Base-by-base conservation (phyloP, 1,140 invertebrate species). In the Lethrus apterus region DNA sequence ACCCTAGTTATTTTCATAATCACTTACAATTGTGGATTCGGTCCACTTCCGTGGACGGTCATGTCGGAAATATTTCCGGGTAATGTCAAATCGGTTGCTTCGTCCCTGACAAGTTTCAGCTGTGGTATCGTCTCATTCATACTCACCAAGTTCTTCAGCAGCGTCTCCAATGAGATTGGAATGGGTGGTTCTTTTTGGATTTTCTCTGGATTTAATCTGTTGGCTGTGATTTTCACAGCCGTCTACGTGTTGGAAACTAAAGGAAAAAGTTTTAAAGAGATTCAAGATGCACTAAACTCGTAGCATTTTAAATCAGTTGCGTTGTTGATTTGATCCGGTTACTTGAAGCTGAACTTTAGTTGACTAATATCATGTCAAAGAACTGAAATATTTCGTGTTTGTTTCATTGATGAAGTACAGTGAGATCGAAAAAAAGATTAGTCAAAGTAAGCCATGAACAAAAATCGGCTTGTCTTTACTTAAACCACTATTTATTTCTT, bases 31-130 rank as follows among this genome's bases (percentile, higher is more conserved):
- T 48, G 55, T 7, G 86, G 84, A 2, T 81, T 87, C 52, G 87
- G 88, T 0, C 85, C 88, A 0, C 66, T 92, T 7, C 84, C 87
- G 0, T 90, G 87, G 86, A 77, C 86, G 0, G 75, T 93, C 19
- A 81, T 89, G 72, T 81, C 80, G 1, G 86, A 93, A 66, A 75
- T 91, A 52, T 86, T 90, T 53, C 78, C 89, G 1, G 68, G 79
- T 0, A 78, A 82, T 52, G 77, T 86, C 1, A 83, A 86, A 60
- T 78, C 83, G 0, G 65, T 77, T 2, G 86, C 85, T 1, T 79
- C 82, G 1, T 78, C 83, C 0, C 69, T 89, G 3, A 81, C 83
- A 0, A 79, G 86, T 1, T 78, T 77, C 38, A 72, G 78, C 40
- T 88, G 84, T 54, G 92, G 89, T 86, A 58, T 73, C 0, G 63